Evolutionary conservation across 2,113 vertebrate species (phyloP).

Genomic region (Caloenas nicobarica): DNA sequence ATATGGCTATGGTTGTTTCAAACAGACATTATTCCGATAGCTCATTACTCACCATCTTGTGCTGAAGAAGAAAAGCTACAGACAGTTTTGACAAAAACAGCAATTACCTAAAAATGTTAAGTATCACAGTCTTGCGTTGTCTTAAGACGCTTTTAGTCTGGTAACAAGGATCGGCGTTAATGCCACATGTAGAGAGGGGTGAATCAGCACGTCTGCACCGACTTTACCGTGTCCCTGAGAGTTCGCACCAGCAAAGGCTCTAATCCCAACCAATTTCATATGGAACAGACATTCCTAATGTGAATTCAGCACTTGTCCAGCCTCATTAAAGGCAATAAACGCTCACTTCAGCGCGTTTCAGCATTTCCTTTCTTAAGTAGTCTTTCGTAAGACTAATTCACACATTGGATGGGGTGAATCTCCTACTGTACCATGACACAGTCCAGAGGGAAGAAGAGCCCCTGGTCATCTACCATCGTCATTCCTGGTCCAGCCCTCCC

Average conservation of each 20-base stretch:
- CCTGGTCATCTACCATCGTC: fast-evolving
- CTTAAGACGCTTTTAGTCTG: not conserved
- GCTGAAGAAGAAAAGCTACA: constrained; percentile 38
- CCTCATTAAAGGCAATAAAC: not conserved
- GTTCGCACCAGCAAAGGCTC: not conserved
- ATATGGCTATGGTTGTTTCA: constrained; percentile 61
- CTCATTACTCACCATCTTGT: constrained; percentile 65
- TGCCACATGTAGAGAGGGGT: not conserved
- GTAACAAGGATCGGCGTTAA: not conserved
- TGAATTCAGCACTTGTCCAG: not conserved
- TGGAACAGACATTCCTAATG: not conserved
- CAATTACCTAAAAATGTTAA: constrained; percentile 50
- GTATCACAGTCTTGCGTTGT: not conserved
- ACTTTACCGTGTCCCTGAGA: fast-evolving
- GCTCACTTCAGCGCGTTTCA: not conserved
- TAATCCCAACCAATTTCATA: fast-evolving
- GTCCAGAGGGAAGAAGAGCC: not conserved
- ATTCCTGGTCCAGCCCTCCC: not conserved
- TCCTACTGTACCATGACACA: fast-evolving
- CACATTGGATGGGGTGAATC: fast-evolving
- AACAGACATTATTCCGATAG: constrained; percentile 58
- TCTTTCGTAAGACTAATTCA: too few relatives aligned
- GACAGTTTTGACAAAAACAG: constrained; percentile 67
- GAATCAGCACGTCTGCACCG: constrained; percentile 6
- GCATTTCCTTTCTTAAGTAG: not conserved